Percentiles rank a stretch among this genome's conserved stretches.
phyloP scores from a whole-genome alignment of 2,113 vertebrate genomes.

The Nanorana parkeri region DNA sequence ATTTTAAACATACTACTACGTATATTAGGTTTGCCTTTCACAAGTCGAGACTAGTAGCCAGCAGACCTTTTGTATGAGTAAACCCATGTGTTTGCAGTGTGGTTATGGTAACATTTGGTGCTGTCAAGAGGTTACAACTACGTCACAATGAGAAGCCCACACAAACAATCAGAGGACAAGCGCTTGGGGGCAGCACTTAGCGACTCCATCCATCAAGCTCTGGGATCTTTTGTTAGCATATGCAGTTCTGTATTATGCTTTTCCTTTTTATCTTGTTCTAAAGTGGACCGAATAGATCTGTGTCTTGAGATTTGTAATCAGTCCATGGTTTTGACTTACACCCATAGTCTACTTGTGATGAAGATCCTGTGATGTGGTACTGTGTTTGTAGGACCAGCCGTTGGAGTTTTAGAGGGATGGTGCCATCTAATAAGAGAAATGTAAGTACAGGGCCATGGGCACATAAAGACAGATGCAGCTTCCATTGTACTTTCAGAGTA shows the following conservation, averaged over 20 bases:
- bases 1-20: not conserved
- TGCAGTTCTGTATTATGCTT: constrained; percentile 25
- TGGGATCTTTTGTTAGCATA: constrained; percentile 21
- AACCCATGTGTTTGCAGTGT: constrained; percentile 19
- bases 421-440: not conserved
- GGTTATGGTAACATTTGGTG: constrained; percentile 23
- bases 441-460: not conserved
- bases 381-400: not conserved
- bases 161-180: constrained; percentile 22
- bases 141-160: not conserved
- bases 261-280: constrained; percentile 5
- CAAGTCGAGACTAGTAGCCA: not conserved
- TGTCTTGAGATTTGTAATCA: not conserved
- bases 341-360: not conserved
- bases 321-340: not conserved
- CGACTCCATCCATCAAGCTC: constrained; percentile 47
- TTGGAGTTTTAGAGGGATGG: not conserved
- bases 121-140: constrained; percentile 4
- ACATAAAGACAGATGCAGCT: not conserved
- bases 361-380: not conserved
- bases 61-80: not conserved
- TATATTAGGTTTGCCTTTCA: not conserved
- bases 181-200: constrained; percentile 45
- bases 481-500: not conserved
- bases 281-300: not conserved